Evolutionary conservation across 2,888 invertebrate species (phyloP).

Genomic region (Boloria selene): DNA sequence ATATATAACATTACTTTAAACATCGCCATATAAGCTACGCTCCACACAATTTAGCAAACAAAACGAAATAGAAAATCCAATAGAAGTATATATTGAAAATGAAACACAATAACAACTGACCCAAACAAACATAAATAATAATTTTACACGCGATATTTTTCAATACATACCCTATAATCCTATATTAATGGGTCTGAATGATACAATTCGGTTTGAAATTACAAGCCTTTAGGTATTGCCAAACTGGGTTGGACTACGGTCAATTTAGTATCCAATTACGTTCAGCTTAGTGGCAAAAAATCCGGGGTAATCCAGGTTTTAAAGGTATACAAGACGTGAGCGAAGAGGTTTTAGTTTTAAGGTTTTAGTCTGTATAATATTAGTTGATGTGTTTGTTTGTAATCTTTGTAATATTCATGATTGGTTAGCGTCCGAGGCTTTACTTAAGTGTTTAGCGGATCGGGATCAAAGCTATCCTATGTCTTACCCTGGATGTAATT

Average conservation of each 20-base stretch:
- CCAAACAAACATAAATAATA: too few relatives aligned
- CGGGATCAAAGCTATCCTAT: too few relatives aligned
- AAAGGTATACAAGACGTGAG: conserved; percentile 45
- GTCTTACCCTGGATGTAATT: neutral
- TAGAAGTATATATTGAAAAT: too few relatives aligned
- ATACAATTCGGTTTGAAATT: conserved; percentile 44
- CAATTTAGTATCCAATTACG: conserved; percentile 82
- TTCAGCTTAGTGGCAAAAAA: conserved; percentile 79
- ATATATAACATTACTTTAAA: too few relatives aligned
- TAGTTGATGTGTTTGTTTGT: neutral
- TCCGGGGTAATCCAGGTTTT: conserved; percentile 69
- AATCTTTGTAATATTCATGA: neutral
- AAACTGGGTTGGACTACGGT: conserved; percentile 60
- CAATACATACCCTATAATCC: conserved; percentile 27
- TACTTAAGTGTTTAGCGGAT: too few relatives aligned
- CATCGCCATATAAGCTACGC: too few relatives aligned
- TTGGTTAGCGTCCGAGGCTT: too few relatives aligned
- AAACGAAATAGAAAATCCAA: too few relatives aligned
- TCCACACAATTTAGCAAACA: too few relatives aligned
- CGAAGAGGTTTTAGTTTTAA: neutral
- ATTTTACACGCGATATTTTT: conserved; percentile 6
- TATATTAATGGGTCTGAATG: conserved; percentile 47
- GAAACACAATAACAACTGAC: too few relatives aligned
- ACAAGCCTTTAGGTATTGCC: conserved; percentile 60
- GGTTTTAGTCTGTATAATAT: neutral